phyloP scores from a whole-genome alignment of 2,797 vertebrate species.

The Gymnopithys bicolor region DNA sequence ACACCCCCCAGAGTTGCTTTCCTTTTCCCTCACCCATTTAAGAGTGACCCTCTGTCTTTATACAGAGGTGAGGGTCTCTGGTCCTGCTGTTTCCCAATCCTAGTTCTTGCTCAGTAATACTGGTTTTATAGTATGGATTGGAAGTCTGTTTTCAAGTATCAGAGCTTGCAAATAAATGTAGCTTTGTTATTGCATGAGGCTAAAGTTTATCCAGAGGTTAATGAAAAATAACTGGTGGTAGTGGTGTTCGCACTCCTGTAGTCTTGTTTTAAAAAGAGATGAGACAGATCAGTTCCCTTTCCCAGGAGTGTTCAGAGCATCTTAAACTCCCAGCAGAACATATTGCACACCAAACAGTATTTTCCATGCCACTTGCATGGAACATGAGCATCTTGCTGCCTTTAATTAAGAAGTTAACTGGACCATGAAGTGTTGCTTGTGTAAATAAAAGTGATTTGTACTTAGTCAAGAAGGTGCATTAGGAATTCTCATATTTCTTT shows the following conservation, averaged over 20 bases:
- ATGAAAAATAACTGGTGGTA: background rate
- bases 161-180: background rate
- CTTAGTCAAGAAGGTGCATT: conserved; percentile 69
- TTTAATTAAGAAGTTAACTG: conserved; percentile 91
- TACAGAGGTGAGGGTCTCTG: background rate
- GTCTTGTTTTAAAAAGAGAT: conserved; percentile 27
- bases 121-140: background rate
- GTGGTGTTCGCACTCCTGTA: background rate
- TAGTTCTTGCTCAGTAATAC: background rate
- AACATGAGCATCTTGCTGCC: conserved; percentile 82
- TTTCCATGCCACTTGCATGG: conserved; percentile 75
- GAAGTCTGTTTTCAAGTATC: background rate
- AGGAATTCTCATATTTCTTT: conserved; percentile 78
- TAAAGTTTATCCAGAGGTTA: background rate
- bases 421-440: conserved; percentile 84
- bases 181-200: background rate
- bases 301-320: conserved; percentile 40
- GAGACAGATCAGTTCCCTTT: background rate
- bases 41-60: background rate
- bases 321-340: conserved; percentile 68
- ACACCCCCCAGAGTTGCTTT: background rate
- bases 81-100: background rate
- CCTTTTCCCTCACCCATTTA: background rate
- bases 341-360: conserved; percentile 71
- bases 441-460: conserved; percentile 82